Evolutionary conservation across 2,888 invertebrate species (phyloP).

Genomic region (Brachynemurus nebulosus): DNA sequence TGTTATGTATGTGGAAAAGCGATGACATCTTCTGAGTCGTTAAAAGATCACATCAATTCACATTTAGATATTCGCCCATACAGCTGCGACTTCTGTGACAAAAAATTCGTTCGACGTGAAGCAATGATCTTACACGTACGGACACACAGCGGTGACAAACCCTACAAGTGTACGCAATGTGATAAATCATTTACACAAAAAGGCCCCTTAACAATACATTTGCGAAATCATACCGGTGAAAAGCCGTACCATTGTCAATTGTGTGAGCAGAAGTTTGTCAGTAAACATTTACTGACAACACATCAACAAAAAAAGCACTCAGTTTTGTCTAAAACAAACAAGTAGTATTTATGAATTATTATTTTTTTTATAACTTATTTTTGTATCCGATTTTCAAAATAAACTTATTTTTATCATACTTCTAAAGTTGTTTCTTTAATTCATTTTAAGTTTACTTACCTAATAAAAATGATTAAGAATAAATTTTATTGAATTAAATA

Average conservation of each 20-base stretch:
- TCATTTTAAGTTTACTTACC: too few relatives aligned
- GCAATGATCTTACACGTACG: slow-evolving; percentile 18
- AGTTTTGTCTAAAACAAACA: background rate
- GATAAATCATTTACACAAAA: slow-evolving; percentile 37
- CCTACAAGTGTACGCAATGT: slow-evolving; percentile 29
- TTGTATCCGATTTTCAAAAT: too few relatives aligned
- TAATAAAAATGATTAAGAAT: too few relatives aligned
- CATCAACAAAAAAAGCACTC: slow-evolving; percentile 29
- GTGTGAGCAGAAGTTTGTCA: slow-evolving; percentile 29
- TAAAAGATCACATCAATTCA: background rate
- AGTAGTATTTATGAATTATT: too few relatives aligned
- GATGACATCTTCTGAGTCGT: background rate
- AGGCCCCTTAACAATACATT: slow-evolving; percentile 34
- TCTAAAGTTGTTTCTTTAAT: too few relatives aligned
- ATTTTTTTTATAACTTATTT: too few relatives aligned
- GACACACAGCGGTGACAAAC: slow-evolving; percentile 22
- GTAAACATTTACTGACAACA: slow-evolving; percentile 29
- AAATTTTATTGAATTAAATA: too few relatives aligned
- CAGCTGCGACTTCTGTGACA: slow-evolving; percentile 27
- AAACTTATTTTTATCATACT: too few relatives aligned
- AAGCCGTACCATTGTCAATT: slow-evolving; percentile 36
- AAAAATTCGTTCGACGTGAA: slow-evolving; percentile 23
- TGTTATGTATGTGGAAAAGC: slow-evolving; percentile 2
- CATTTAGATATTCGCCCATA: slow-evolving; percentile 1
- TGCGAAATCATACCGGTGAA: slow-evolving; percentile 22